These are phyloP conservation scores for Seriola rivoliana DNA, from an alignment of 2,113 vertebrate genomes.

Conservation along the genomic window DNA sequence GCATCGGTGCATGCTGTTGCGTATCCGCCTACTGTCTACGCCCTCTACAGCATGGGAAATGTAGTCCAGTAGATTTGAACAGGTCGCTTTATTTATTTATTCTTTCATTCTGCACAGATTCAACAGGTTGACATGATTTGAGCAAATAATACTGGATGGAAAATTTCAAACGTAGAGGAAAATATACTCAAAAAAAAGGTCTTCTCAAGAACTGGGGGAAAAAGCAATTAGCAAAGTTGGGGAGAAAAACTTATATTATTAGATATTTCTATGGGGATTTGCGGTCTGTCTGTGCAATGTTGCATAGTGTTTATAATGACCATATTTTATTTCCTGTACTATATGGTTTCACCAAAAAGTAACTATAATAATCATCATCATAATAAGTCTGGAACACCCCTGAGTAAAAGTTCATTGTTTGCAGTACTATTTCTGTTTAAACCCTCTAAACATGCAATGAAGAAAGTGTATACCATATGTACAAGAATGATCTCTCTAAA, in stretches of 20 bases:
- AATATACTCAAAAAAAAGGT: too few species aligned
- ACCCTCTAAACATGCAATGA: not conserved
- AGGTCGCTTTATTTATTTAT: not conserved
- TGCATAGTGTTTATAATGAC: not conserved
- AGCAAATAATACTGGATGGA: not conserved
- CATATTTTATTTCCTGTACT: not conserved
- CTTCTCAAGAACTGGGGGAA: not conserved
- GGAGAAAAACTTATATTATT: not conserved
- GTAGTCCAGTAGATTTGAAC: slow-evolving; percentile 52
- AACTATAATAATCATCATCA: not conserved
- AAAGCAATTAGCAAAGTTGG: not conserved
- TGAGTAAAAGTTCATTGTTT: slow-evolving; percentile 8
- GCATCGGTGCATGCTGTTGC: slow-evolving; percentile 33
- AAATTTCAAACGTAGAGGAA: too few species aligned
- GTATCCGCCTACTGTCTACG: slow-evolving; percentile 30
- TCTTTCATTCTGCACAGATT: not conserved
- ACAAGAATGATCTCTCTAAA: not conserved
- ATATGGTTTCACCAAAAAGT: not conserved
- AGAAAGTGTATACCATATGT: not conserved
- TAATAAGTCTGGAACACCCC: not conserved
- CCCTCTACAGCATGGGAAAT: slow-evolving; percentile 61
- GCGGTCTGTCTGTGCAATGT: not conserved
- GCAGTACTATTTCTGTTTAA: not conserved
- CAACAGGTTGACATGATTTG: not conserved
- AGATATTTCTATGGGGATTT: not conserved